Percentiles rank a stretch among this genome's conserved stretches.
Evolutionary conservation across 2,888 invertebrate genomes (phyloP).

Genomic region (Oligia fasciuncula): DNA sequence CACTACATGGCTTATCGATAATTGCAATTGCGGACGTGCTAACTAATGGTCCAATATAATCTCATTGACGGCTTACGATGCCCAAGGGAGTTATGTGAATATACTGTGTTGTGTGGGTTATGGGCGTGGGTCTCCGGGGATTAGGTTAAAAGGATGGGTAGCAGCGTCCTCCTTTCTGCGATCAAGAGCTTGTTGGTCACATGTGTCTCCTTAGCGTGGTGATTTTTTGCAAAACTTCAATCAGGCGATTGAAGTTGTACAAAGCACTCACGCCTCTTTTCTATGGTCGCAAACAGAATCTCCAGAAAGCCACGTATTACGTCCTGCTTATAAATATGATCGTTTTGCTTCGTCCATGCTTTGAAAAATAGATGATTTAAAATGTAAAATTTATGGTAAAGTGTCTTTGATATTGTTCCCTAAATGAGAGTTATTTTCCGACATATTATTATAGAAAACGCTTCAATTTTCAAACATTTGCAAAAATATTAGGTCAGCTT

Average conservation of each 20-base stretch:
- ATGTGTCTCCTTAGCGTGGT: neutral
- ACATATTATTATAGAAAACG: neutral
- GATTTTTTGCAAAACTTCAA: no score
- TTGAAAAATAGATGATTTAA: neutral
- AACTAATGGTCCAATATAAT: conserved; percentile 11
- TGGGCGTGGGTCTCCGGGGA: neutral
- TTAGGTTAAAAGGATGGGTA: neutral
- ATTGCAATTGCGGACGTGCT: conserved; percentile 3
- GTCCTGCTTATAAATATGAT: no score
- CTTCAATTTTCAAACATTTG: conserved; percentile 7
- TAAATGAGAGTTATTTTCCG: no score
- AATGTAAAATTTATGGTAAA: neutral
- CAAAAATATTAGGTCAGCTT: conserved; percentile 6
- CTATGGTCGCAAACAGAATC: no score
- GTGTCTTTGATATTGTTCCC: neutral
- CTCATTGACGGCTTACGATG: conserved; percentile 10
- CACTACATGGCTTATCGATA: conserved; percentile 2
- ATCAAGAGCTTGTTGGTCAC: neutral
- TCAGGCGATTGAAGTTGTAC: neutral
- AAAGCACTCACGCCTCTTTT: neutral
- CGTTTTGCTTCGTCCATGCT: no score
- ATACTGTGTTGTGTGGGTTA: neutral
- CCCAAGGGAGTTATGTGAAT: neutral
- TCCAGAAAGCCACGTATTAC: no score
- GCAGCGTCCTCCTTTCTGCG: neutral